Evolutionary conservation across 2,888 invertebrate genomes (phyloP), one percentile per base, ranked within the genome.

Genomic region (Lypha dubia): DNA sequence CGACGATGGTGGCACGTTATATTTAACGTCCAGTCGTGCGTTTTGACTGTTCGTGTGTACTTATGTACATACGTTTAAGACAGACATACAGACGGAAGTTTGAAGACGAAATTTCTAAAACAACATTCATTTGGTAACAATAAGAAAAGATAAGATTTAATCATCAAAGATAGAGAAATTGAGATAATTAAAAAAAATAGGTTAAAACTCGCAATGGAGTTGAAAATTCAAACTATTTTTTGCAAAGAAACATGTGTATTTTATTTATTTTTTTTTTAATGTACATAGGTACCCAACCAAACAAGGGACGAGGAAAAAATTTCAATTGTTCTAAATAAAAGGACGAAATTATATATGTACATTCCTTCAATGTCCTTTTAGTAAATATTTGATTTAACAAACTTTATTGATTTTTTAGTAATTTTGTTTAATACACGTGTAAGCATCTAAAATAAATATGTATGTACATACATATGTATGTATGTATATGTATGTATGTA

Each of bases 11-110:
- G 73, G 73, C 84, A 84, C 80, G 79, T 84, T 53, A 53, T 53
- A 73, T 76, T 80, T 79, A 62, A 58, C 74, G 77, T 63, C 77
- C 84, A 84, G 81, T 84, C 84, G 74, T 84, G 77, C 84, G 70
- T 81, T 77, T 51, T 63, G 41, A 7, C 8, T 71, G 65, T 17
- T 67, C 56, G 8, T 38, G 35, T 38, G 11, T 8, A 8, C 9
- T 7, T 35, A 11, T 13, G 38, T 9, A 38, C 11, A 17, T 22
- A 38, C 32, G 51, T n/a, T 35, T 58, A 22, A 35, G 9, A 51
- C 20, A 11, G 22, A 49, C 35, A 35, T 6, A 51, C 20, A 11
- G 22, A 49, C 35, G 35, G 35, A 51, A 28, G 28, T 35, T 58
- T 51, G n/a, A 58, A 28, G 35, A 58, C 13, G n/a, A 65, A 65